phyloP scores from a whole-genome alignment of 2,888 invertebrate genomes.

The Scaptomyza parva region DNA sequence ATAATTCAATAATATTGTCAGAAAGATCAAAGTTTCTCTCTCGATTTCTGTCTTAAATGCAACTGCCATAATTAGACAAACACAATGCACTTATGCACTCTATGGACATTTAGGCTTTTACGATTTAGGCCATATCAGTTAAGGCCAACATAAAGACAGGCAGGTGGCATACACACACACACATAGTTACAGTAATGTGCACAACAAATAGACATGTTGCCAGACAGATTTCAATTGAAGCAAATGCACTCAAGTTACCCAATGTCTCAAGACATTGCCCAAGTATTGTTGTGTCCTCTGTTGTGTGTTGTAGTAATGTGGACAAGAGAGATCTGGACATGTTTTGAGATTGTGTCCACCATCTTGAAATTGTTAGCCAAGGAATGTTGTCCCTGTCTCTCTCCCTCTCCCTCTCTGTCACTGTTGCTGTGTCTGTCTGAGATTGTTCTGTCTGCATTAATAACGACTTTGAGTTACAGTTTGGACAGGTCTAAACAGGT shows the following conservation, averaged over 20 bases:
- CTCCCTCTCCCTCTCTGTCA: not conserved
- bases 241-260: conserved; percentile 69
- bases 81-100: conserved; percentile 49
- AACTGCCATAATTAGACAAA: conserved; percentile 61
- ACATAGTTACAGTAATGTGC: conserved; percentile 6
- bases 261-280: conserved; percentile 50
- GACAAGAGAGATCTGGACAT: conserved; percentile 14
- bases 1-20: conserved; percentile 7
- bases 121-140: conserved; percentile 46
- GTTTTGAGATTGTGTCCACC: conserved; percentile 46
- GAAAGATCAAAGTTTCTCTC: not conserved
- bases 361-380: conserved; percentile 37
- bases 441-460: conserved; percentile 54
- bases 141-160: conserved; percentile 26
- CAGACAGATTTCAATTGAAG: conserved; percentile 69
- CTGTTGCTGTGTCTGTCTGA: not conserved
- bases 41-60: conserved; percentile 20
- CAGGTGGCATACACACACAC: conserved; percentile 2
- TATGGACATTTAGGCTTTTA: conserved; percentile 11
- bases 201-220: conserved; percentile 38
- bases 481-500: conserved; percentile 50
- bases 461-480: conserved; percentile 42
- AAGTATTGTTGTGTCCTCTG: too few relatives aligned
- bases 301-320: not conserved
- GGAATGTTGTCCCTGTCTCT: too few relatives aligned